Evolutionary conservation across 2,888 invertebrate genomes (phyloP).

Genomic region (Drosophila kambysellisi): DNA sequence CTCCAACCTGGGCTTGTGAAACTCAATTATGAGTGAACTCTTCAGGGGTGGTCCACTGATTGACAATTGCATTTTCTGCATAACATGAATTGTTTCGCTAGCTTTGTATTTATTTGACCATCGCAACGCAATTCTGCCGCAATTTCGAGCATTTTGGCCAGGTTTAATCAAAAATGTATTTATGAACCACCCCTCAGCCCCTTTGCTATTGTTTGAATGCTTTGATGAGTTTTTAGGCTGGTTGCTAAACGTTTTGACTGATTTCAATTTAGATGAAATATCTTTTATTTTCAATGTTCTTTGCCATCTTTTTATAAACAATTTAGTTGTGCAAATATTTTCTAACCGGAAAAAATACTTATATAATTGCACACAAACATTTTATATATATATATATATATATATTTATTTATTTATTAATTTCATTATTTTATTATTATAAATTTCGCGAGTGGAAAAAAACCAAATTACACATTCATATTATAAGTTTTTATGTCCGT

Average conservation of each 20-base stretch:
- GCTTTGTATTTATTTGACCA: constrained; percentile 44
- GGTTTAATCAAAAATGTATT: constrained; percentile 37
- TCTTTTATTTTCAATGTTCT: background rate
- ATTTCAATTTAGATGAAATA: constrained; percentile 72
- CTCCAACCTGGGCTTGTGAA: constrained; percentile 51
- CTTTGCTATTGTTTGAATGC: constrained; percentile 41
- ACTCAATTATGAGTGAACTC: constrained; percentile 81
- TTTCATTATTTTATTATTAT: background rate
- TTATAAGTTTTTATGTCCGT: background rate
- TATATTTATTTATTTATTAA: background rate
- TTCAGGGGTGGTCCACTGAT: constrained; percentile 45
- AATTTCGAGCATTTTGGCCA: constrained; percentile 22
- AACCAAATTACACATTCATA: background rate
- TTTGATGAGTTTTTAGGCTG: constrained; percentile 74
- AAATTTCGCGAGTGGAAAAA: background rate
- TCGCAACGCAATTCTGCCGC: constrained; percentile 60
- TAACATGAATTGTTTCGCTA: constrained; percentile 42
- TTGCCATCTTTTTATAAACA: background rate
- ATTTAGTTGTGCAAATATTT: background rate
- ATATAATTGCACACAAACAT: too few relatives aligned
- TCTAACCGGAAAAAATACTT: too few relatives aligned
- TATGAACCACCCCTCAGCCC: constrained; percentile 7
- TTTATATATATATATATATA: too few relatives aligned
- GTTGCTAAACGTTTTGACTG: constrained; percentile 72
- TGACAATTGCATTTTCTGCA: constrained; percentile 61